Evolutionary conservation across 2,888 invertebrate species (phyloP).

Genomic region (Rhagophthalmus giganteus): DNA sequence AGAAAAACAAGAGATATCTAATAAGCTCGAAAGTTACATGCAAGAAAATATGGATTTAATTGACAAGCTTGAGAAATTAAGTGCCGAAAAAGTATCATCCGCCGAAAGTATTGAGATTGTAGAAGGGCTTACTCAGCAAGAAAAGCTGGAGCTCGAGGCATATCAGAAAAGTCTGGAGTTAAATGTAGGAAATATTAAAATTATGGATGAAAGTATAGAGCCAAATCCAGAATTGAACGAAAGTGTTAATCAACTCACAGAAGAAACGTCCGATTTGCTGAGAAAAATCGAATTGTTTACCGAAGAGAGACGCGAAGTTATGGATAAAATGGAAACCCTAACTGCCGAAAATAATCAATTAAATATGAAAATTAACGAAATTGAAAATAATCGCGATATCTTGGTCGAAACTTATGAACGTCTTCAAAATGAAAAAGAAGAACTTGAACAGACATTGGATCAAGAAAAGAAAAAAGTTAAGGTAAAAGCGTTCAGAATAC

Average conservation of each 20-base stretch:
- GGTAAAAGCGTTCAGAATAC: no score
- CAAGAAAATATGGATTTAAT: conserved; percentile 75
- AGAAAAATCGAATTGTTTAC: conserved; percentile 71
- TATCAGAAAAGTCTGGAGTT: conserved; percentile 61
- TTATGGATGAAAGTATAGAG: conserved; percentile 42
- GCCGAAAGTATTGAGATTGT: conserved; percentile 78
- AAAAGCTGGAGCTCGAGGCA: conserved; percentile 69
- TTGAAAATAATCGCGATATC: conserved; percentile 54
- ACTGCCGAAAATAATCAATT: conserved; percentile 64
- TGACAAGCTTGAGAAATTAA: conserved; percentile 73
- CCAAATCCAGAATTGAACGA: conserved; percentile 58
- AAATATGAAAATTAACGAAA: conserved; percentile 57
- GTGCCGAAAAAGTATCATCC: conserved; percentile 71
- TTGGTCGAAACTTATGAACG: conserved; percentile 54
- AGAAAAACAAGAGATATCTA: conserved; percentile 64
- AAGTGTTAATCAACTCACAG: conserved; percentile 62
- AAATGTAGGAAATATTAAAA: conserved; percentile 39
- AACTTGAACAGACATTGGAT: conserved; percentile 56
- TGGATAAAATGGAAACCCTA: conserved; percentile 69
- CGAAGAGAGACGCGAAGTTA: conserved; percentile 69
- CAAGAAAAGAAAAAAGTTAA: conserved; percentile 18
- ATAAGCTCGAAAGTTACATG: conserved; percentile 67
- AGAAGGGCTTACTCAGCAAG: conserved; percentile 70
- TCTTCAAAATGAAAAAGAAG: conserved; percentile 57
- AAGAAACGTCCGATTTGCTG: conserved; percentile 67